A percentile compares a stretch with the other conserved stretches of the same genome.
phyloP scores from a whole-genome alignment of 2,797 vertebrate species.

The Gadopsis marmoratus region DNA sequence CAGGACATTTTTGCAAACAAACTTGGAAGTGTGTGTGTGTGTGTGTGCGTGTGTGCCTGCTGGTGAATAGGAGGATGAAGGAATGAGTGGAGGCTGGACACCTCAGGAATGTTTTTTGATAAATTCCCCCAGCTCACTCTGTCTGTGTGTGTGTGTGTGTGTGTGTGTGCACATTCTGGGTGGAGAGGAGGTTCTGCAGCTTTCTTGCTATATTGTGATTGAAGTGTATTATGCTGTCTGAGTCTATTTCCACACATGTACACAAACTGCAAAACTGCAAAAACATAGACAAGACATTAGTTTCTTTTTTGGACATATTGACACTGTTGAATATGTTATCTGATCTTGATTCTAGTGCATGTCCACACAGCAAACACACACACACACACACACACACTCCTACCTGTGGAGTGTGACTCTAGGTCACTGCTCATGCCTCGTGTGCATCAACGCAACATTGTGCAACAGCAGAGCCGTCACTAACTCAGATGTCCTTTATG shows the following conservation, averaged over 20 bases:
- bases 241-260: constrained; percentile 11
- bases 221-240: constrained; percentile 19
- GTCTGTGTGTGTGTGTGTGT: constrained; percentile 40
- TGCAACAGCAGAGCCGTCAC: constrained; percentile 50
- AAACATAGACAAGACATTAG: background rate
- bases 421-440: constrained; percentile 58
- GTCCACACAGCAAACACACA: constrained; percentile 6
- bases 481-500: constrained; percentile 43
- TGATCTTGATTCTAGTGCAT: background rate
- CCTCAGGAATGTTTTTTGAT: constrained; percentile 72
- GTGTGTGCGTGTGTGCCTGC: constrained; percentile 20
- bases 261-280: constrained; percentile 7
- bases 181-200: constrained; percentile 15
- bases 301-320: background rate
- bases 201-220: constrained; percentile 32
- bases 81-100: constrained; percentile 52
- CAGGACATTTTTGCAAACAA: constrained; percentile 28
- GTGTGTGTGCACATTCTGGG: constrained; percentile 21
- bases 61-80: constrained; percentile 46
- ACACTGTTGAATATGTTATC: background rate
- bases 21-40: background rate
- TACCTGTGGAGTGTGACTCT: constrained; percentile 51
- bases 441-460: constrained; percentile 42
- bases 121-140: constrained; percentile 51
- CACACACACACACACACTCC: background rate